A percentile compares a stretch with the other conserved stretches of the same genome.
These are phyloP conservation scores for Graptemys geographica DNA, from an alignment of 2,797 vertebrate species.

Conservation along the genomic window DNA sequence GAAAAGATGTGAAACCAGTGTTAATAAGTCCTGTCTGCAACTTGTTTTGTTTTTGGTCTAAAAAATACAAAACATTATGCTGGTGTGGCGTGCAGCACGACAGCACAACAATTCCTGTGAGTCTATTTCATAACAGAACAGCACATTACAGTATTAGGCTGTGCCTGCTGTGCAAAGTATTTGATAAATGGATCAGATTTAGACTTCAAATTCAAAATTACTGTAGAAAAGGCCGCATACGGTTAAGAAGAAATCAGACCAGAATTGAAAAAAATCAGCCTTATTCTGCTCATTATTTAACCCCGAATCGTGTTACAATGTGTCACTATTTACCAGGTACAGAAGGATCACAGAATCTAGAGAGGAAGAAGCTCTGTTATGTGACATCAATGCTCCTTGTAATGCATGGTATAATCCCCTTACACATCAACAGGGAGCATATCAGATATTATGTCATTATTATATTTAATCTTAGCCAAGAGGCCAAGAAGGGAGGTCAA, in stretches of 20 bases:
- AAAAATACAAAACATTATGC: conserved; percentile 81
- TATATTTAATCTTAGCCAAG: neutral
- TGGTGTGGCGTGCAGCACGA: conserved; percentile 81
- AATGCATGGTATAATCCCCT: neutral
- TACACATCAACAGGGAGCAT: neutral
- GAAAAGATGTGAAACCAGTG: conserved; percentile 80
- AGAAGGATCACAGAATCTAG: neutral
- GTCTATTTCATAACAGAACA: rapidly evolving
- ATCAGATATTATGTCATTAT: neutral
- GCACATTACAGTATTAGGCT: neutral
- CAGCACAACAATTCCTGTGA: conserved; percentile 76
- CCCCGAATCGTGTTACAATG: neutral
- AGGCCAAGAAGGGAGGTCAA: neutral
- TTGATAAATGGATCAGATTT: neutral
- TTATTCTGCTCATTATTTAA: neutral
- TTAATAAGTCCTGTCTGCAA: conserved; percentile 84
- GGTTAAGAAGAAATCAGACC: neutral
- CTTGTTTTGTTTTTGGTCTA: conserved; percentile 86
- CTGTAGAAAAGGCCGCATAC: neutral
- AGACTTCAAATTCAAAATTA: neutral
- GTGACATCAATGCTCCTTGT: neutral
- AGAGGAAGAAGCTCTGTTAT: neutral
- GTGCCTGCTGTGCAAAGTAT: neutral
- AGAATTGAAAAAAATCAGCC: neutral
- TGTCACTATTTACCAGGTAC: neutral